Base-by-base conservation (phyloP, 2,888 invertebrate genomes). In the Oligia latruncula region DNA sequence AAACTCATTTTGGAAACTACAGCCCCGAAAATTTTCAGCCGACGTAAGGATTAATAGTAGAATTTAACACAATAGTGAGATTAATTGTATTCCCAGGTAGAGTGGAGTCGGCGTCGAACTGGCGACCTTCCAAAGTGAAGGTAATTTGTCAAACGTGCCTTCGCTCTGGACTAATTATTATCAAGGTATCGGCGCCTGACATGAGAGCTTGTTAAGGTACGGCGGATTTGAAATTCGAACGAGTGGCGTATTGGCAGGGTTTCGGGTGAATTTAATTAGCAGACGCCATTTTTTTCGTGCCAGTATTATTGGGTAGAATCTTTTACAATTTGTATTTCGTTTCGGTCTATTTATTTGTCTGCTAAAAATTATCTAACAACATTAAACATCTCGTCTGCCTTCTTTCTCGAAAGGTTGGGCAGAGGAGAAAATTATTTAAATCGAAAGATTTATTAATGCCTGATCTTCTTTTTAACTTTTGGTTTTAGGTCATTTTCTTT, bases 51-150 rank as follows among this genome's bases (percentile, higher is more conserved):
- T 86, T 84, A 79, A 88, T 89, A 68, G 79, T 71, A 71, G 82
- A 88, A 86, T 89, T 82, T 87, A 90, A 88, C 82, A 85, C 89
- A 88, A 89, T 89, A 87, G 78, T 73, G 84, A 84, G 87, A 90
- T 90, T 87, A 90, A 89, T 89, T 84, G 86, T 86, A 84, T 83
- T 81, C 73, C 80, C 87, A 85, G 88, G 84, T 88, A 87, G 70
- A 80, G 82, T 86, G 80, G 77, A 81, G 58, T 78, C 72, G 81
- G 77, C 88, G 80, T 88, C 80, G 87, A 88, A 89, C 89, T 90
- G 90, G 90, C 90, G 87, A 88, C 90, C 89, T 88, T 82, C 90
- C 90, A 90, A 90, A 90, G 86, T 86, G 87, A 83, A 79, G 83
- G 84, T 80, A 83, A 90, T 90, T 88, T 88, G 86, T 90, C 90